Conservation (phyloP, 2,113 vertebrate genomes). For the Vombatus ursinus region DNA sequence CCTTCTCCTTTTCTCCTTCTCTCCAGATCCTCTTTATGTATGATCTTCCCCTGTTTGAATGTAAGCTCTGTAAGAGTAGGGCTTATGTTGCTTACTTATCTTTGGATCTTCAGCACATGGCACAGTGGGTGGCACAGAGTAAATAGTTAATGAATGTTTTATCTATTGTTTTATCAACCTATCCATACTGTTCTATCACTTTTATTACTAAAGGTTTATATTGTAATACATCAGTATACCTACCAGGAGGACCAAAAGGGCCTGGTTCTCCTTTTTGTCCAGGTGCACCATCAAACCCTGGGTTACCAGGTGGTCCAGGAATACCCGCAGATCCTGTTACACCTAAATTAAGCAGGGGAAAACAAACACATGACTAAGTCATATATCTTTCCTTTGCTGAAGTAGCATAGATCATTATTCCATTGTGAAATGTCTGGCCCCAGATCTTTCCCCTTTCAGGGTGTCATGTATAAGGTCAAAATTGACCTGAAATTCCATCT, state of each 20-base stretch:
- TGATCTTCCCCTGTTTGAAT: not conserved
- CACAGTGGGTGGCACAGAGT: not conserved
- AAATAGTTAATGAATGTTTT: not conserved
- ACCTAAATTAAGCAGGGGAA: slow-evolving; percentile 80
- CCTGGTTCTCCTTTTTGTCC: slow-evolving; percentile 95
- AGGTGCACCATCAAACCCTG: slow-evolving; percentile 91
- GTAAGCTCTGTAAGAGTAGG: not conserved
- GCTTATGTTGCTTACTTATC: not conserved
- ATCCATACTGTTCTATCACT: not conserved
- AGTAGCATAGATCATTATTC: not conserved
- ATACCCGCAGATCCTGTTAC: slow-evolving; percentile 86
- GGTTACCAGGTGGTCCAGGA: slow-evolving; percentile 90
- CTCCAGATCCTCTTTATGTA: not conserved
- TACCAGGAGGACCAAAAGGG: slow-evolving; percentile 91
- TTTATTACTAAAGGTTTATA: not conserved
- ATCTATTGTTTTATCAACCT: not conserved
- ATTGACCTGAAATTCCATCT: not conserved
- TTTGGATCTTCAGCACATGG: not conserved
- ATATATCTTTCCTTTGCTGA: not conserved
- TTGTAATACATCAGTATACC: slow-evolving; percentile 46
- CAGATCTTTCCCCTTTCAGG: not conserved
- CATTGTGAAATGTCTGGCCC: not conserved
- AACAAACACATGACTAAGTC: not conserved
- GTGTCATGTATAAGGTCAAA: not conserved
- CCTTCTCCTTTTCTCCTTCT: not conserved